A percentile compares a stretch with the other conserved stretches of the same genome.
Evolutionary conservation across 2,888 invertebrate species (phyloP).

Genomic region (Apamea monoglypha): DNA sequence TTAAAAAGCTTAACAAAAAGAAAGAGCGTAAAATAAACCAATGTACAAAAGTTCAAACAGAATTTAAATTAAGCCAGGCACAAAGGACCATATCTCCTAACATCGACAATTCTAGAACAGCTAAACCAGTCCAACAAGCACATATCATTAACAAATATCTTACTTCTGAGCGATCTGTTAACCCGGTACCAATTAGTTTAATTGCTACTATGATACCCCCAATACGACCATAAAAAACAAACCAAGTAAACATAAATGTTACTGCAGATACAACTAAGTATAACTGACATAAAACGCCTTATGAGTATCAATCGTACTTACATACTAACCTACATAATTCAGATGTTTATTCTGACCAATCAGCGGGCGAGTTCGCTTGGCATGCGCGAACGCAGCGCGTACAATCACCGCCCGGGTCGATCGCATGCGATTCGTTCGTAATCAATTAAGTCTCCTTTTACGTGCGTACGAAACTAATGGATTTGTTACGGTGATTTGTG

Average conservation of each 20-base stretch:
- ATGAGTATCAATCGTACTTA: constrained; percentile 50
- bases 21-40: neutral
- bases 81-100: constrained; percentile 35
- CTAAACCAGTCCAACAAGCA: constrained; percentile 53
- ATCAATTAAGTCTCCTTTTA: constrained; percentile 66
- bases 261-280: constrained; percentile 26
- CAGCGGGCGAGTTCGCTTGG: constrained; percentile 31
- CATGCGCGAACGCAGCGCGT: constrained; percentile 58
- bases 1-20: neutral
- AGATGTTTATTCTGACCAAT: constrained; percentile 58
- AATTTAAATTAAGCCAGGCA: constrained; percentile 28
- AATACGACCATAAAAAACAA: constrained; percentile 40
- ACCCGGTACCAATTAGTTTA: constrained; percentile 62
- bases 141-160: constrained; percentile 67
- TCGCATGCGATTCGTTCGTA: constrained; percentile 63
- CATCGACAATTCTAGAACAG: constrained; percentile 50
- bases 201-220: constrained; percentile 55
- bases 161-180: constrained; percentile 58
- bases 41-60: constrained; percentile 9
- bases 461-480: constrained; percentile 51
- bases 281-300: constrained; percentile 50
- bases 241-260: neutral
- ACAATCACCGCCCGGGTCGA: constrained; percentile 55
- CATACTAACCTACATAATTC: constrained; percentile 67
- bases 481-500: constrained; percentile 48